These are phyloP conservation scores for Phacellophora camtschatica DNA, from an alignment of 30 jellyfish, hydroid and myxozoan species.

Conservation along the genomic window DNA sequence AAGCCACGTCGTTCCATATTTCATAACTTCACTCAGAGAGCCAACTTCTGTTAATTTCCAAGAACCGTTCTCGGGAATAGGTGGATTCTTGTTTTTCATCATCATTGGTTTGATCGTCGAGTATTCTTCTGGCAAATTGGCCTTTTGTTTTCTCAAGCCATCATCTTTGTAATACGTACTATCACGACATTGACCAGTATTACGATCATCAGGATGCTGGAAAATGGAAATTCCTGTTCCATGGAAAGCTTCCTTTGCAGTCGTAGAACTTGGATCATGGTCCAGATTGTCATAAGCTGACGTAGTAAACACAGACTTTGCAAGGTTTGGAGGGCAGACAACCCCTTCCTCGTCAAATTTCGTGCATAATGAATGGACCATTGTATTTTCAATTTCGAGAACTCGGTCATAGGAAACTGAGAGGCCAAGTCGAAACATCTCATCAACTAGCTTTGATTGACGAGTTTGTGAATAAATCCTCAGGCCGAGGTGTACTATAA, in stretches of 20 bases:
- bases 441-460: conserved; percentile 27
- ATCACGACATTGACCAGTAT: conserved; percentile 14
- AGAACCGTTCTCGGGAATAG: conserved; percentile 9
- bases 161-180: conserved; percentile 25
- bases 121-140: conserved; percentile 39
- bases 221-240: conserved; percentile 56
- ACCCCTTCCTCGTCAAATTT: conserved; percentile 5
- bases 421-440: conserved; percentile 31
- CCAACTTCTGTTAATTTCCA: conserved; percentile 13
- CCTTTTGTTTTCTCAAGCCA: conserved; percentile 33
- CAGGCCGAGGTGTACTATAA: conserved; percentile 28
- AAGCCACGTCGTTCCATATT: conserved; percentile 26
- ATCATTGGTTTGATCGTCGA: conserved; percentile 25
- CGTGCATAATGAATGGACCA: not conserved
- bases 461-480: conserved; percentile 11
- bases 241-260: conserved; percentile 46
- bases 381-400: conserved; percentile 14
- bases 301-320: conserved; percentile 25
- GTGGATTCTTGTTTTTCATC: conserved; percentile 21
- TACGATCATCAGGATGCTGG: conserved; percentile 47
- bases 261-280: conserved; percentile 35
- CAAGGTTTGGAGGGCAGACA: conserved; percentile 31
- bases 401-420: conserved; percentile 47
- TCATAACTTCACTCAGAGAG: conserved; percentile 13
- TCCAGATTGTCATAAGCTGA: conserved; percentile 42